Conservation (phyloP, 2,797 vertebrate genomes). For the Clarias laeviceps region DNA sequence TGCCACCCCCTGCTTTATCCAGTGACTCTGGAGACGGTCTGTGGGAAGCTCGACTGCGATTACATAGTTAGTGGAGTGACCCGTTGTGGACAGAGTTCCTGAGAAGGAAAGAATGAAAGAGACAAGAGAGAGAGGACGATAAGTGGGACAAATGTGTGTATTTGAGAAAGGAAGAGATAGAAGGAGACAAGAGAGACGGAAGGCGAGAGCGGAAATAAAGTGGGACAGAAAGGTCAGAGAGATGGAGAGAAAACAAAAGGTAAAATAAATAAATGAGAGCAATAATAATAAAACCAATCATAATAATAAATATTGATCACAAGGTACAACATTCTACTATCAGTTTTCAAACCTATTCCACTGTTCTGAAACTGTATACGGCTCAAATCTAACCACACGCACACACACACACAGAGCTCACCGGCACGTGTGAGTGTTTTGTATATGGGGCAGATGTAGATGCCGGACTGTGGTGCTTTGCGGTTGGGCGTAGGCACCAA, state of each 20-base stretch:
- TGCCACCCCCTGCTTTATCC: conserved; percentile 90
- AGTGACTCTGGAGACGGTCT: conserved; percentile 76
- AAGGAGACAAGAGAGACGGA: neutral
- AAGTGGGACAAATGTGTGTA: neutral
- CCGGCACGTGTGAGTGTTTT: conserved; percentile 89
- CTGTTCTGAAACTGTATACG: neutral
- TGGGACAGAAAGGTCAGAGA: neutral
- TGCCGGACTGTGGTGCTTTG: conserved; percentile 66
- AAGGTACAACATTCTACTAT: neutral
- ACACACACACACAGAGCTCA: conserved; percentile 61
- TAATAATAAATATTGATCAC: neutral
- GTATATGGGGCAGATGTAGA: conserved; percentile 89
- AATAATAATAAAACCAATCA: neutral
- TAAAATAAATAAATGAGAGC: neutral
- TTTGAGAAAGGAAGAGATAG: neutral
- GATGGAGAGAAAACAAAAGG: neutral
- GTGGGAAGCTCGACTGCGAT: conserved; percentile 88
- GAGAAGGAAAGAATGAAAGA: conserved; percentile 12
- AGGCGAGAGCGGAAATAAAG: neutral
- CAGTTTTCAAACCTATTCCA: neutral
- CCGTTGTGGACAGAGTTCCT: conserved; percentile 87
- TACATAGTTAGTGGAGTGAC: conserved; percentile 89
- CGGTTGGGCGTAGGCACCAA: conserved; percentile 79
- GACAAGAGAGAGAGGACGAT: neutral
- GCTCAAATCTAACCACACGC: neutral